Evolutionary conservation across 2,797 vertebrate species (phyloP), one percentile per base, ranked within the genome.

Genomic region (Remorina albescens): DNA sequence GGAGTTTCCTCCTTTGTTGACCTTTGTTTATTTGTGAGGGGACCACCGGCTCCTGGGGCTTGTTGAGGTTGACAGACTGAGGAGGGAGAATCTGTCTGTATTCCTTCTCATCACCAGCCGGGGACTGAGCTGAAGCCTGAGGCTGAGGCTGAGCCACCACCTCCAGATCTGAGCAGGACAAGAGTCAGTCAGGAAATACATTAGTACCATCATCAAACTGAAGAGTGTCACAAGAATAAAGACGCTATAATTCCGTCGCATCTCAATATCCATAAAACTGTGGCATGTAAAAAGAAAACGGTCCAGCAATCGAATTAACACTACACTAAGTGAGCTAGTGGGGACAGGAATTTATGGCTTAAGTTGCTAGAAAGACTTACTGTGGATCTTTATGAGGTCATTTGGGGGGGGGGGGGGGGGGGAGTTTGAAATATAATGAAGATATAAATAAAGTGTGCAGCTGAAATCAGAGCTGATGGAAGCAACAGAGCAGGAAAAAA

Each of bases 81-180:
- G 96, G 55, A 2, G 70, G 89, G 18, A 93, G 90, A 39, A 97
- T 94, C 78, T 96, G 94, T 56, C 95, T 95, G 92, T 95, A 96
- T 10, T 95, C 96, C 59, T 92, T 90, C 63, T 84, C 89, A 61
- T 93, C 91, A 39, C 86, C 94, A 5, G 76, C 16, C 42, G 78
- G 73, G 26, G 56, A 34, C 37, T 54, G 71, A 63, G 41, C 50
- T 21, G 85, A 65, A 19, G 72, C 61, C 76, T 93, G 93, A 18
- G 90, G 86, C 0, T 78, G 88, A 56, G 90, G 86, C 0, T 78
- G 88, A 56, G 83, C 92, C 51, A 91, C 91, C 2, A 85, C 57
- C 51, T 94, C 94, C 55, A 91, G 34, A 36, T 90, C 93, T 93
- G 62, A 76, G 61, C 50, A 62, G 7, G 66, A 54, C 1, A 5